These are phyloP conservation scores for Montifringilla adamsi DNA, from an alignment of 2,113 vertebrate species.

Conservation along the genomic window DNA sequence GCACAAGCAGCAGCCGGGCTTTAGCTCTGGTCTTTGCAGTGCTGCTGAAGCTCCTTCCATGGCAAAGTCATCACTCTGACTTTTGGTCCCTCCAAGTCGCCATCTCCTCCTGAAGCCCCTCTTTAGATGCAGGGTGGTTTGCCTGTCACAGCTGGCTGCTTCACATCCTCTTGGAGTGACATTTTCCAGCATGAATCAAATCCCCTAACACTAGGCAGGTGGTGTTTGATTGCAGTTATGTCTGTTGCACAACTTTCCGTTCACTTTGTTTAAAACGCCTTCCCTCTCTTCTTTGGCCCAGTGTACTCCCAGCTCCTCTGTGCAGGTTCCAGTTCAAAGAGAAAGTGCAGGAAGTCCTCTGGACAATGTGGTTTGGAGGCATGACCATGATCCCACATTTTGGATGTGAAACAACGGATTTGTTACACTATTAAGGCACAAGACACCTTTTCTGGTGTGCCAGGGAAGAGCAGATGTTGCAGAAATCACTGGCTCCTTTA, in stretches of 20 bases:
- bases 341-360: not conserved
- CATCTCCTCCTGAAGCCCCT: not conserved
- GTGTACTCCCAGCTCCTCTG: not conserved
- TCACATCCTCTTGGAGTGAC: not conserved
- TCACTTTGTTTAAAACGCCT: not conserved
- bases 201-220: not conserved
- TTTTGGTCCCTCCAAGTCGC: accelerated
- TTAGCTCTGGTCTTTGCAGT: not conserved
- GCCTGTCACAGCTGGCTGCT: not conserved
- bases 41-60: not conserved
- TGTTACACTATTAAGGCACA: not conserved
- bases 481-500: not conserved
- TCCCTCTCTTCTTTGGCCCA: not conserved
- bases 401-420: not conserved
- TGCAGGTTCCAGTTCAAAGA: not conserved
- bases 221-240: not conserved
- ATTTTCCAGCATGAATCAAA: not conserved
- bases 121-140: not conserved
- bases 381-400: not conserved
- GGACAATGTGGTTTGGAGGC: not conserved
- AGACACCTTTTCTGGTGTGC: not conserved
- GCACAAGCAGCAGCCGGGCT: not conserved
- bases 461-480: not conserved
- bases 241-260: not conserved
- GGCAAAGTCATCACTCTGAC: not conserved